These are phyloP conservation scores for Columba livia DNA, from an alignment of 2,113 vertebrate genomes.

Conservation along the genomic window DNA sequence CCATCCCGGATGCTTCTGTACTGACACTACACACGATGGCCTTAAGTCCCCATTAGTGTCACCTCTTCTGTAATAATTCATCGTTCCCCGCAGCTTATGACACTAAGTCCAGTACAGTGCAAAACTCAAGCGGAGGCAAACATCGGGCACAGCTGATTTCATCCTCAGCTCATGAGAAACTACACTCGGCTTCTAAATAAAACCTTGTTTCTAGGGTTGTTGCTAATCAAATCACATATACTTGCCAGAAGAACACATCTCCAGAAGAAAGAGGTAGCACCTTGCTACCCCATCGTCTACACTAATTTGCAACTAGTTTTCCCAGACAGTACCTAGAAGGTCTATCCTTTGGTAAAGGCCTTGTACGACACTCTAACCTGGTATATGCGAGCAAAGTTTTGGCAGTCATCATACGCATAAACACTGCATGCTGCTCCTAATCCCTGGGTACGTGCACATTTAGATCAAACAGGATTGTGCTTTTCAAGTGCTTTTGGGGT, in stretches of 20 bases:
- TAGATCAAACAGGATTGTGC: neutral
- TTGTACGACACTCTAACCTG: neutral
- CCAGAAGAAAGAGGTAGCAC: neutral
- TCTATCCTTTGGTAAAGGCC: neutral
- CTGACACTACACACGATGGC: neutral
- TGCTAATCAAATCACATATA: neutral
- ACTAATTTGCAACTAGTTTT: neutral
- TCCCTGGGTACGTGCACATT: neutral
- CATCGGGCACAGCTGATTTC: neutral
- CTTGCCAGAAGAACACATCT: neutral
- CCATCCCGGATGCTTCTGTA: rapidly evolving
- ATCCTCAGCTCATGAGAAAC: neutral
- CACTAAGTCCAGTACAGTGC: neutral
- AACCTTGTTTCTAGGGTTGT: neutral
- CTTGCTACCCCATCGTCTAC: neutral
- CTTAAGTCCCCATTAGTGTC: rapidly evolving
- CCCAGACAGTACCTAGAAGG: neutral
- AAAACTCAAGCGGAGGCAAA: neutral
- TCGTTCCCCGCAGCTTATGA: neutral
- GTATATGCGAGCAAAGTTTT: neutral
- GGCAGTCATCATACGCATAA: neutral
- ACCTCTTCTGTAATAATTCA: neutral
- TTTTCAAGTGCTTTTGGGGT: neutral
- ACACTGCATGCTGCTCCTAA: neutral
- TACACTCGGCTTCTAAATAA: neutral